Evolutionary conservation across 2,797 vertebrate genomes (phyloP), one percentile per base, ranked within the genome.

Genomic region (Sphaeramia orbicularis): DNA sequence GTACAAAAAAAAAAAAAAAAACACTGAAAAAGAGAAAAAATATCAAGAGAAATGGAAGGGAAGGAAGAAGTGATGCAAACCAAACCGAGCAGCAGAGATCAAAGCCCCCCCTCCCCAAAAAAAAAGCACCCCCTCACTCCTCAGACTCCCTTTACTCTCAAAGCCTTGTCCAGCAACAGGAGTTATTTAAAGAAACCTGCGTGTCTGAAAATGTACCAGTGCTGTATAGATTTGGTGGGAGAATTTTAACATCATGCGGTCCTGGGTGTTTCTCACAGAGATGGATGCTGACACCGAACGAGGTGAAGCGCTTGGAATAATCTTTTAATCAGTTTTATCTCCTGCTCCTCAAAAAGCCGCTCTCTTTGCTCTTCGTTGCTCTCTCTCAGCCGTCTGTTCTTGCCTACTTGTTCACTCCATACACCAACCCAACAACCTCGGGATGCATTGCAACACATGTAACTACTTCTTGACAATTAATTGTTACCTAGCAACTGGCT

Each of bases 391-490:
- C 74, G 8, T 80, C 65, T 57, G 51, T 83, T 66, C 54, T 32
- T 78, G 32, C 70, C 75, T 32, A 78, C 78, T 82, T 77, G 51
- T 81, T 82, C 65, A 15, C 70, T 78, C 78, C 72, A 78, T 53
- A 57, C 71, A 71, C 63, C 83, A 73, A 85, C 74, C 80, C 91
- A 90, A 88, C 88, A 87, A 91, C 89, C 91, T 88, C 83, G 57
- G 84, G 88, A 92, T 92, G 88, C 91, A 92, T 88, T 79, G 89
- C 90, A 93, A 93, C 92, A 93, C 91, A 94, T 93, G 91, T 91
- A 94, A 92, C 94, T 94, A 94, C 92, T 94, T 93, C 94, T 94
- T 93, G 92, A 94, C 93, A 94, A 95, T 94, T 95, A 95, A 95
- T 91, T 89, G 94, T 95, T 94, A 93, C 94, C 94, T 95, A 94